These are phyloP conservation scores for Salarias fasciatus DNA, from an alignment of 2,797 vertebrate species.

Conservation along the genomic window DNA sequence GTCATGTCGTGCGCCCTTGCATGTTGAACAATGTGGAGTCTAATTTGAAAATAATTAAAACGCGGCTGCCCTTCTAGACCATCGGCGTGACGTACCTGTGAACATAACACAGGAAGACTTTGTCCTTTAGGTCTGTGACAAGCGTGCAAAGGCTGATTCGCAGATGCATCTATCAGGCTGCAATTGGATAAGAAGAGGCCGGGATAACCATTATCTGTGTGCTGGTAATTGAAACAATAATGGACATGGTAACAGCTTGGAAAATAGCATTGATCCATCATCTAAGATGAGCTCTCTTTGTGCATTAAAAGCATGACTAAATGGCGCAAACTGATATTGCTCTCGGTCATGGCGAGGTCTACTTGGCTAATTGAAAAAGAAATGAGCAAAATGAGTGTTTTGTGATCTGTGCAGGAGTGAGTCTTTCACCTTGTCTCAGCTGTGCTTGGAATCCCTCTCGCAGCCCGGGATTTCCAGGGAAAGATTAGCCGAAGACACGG, in stretches of 20 bases:
- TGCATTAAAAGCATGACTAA: constrained; percentile 69
- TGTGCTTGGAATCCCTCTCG: constrained; percentile 32
- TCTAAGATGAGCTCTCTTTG: constrained; percentile 66
- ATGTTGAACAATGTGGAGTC: constrained; percentile 11
- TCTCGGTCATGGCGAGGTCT: constrained; percentile 58
- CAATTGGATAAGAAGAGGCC: constrained; percentile 45
- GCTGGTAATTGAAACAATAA: constrained; percentile 77
- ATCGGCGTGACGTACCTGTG: constrained; percentile 30
- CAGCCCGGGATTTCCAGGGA: constrained; percentile 40
- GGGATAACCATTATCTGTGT: constrained; percentile 64
- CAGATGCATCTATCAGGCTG: constrained; percentile 42
- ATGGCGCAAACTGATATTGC: constrained; percentile 63
- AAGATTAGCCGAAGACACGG: constrained; percentile 52
- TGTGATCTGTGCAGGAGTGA: constrained; percentile 42
- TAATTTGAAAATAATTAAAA: constrained; percentile 56
- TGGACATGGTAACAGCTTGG: constrained; percentile 68
- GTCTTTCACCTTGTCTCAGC: constrained; percentile 27
- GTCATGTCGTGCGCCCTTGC: neutral
- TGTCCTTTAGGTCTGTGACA: constrained; percentile 30
- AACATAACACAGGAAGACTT: constrained; percentile 31
- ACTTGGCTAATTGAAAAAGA: constrained; percentile 70
- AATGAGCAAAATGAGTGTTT: constrained; percentile 53
- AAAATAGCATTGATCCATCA: constrained; percentile 77
- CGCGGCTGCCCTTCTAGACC: constrained; percentile 5
- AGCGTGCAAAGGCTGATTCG: constrained; percentile 38